Evolutionary conservation across 2,888 invertebrate genomes (phyloP), one percentile per base, ranked within the genome.

Genomic region (Drosophila leonis): DNA sequence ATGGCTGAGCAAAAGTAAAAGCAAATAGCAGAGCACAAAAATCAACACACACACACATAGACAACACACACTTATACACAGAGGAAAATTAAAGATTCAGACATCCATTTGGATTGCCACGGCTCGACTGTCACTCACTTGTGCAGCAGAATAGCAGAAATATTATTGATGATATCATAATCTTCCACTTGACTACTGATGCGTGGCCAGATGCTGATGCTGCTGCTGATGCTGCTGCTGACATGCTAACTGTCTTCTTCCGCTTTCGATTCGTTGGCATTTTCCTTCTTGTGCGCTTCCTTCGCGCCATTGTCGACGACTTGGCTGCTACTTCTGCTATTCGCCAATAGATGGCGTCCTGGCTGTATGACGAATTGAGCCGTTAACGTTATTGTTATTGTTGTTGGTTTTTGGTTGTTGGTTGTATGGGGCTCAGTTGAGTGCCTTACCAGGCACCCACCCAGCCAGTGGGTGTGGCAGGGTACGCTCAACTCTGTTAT

Each of bases 121-220:
- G 56, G 69, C 31, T 31, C 24, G 56, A 59, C 54, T 78, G 71
- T 76, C 89, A 88, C 92, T 92, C 88, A 92, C 92, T 92, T 91
- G 91, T 90, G 81, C 87, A 90, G 77, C 91, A 91, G 87, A 91
- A 84, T 72, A 92, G 83, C 48, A 87, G 80, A 79, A 92, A 83
- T 83, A 92, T 91, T 90, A 92, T 92, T 88, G 92, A 91, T 89
- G 91, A 91, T 87, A 91, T 88, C 84, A 92, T 91, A 90, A 92
- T 91, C 91, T 91, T 92, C 92, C 92, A 92, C 91, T 91, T 91
- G 88, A 91, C 83, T 90, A 89, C 90, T 76, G 91, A 88, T 82
- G 84, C 83, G 69, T 71, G 79, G 72, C 85, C 83, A 80, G 86
- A 75, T 49, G 49, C 83, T 82, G 86, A 75, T 72, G 76, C 73